Conservation (phyloP, 2,888 invertebrate species). For the Tineola bisselliella region DNA sequence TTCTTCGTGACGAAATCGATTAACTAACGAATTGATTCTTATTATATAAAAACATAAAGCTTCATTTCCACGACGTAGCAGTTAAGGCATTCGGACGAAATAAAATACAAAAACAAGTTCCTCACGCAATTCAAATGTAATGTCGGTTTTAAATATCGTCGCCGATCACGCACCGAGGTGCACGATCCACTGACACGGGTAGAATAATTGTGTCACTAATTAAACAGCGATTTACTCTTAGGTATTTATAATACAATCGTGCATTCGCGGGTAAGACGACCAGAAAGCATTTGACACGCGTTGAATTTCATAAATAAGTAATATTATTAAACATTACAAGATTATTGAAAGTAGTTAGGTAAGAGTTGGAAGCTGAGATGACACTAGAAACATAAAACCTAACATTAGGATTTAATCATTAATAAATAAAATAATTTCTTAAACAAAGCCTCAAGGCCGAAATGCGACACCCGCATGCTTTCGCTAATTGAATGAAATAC, state of each 20-base stretch:
- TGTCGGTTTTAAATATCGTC: conserved; percentile 32
- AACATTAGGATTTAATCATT: no score
- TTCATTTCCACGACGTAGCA: conserved; percentile 7
- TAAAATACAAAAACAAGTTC: conserved; percentile 18
- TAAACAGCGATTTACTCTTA: conserved; percentile 20
- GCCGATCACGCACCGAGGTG: conserved; percentile 30
- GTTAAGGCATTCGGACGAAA: neutral
- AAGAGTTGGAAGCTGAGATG: no score
- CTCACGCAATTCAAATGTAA: conserved; percentile 22
- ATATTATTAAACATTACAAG: no score
- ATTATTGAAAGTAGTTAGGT: no score
- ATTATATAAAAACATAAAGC: conserved; percentile 9
- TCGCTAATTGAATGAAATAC: neutral
- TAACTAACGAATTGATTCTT: conserved; percentile 21
- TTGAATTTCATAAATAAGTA: no score
- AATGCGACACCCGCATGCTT: neutral
- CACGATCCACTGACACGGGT: conserved; percentile 28
- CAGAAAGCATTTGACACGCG: no score
- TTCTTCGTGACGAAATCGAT: conserved; percentile 34
- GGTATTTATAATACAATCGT: neutral
- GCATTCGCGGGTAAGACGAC: no score
- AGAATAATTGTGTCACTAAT: conserved; percentile 47
- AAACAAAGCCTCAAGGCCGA: neutral
- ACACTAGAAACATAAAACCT: no score
- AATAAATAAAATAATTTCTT: neutral